Conservation (phyloP, 1,140 invertebrate species). For the Trypoxylus dichotomus region DNA sequence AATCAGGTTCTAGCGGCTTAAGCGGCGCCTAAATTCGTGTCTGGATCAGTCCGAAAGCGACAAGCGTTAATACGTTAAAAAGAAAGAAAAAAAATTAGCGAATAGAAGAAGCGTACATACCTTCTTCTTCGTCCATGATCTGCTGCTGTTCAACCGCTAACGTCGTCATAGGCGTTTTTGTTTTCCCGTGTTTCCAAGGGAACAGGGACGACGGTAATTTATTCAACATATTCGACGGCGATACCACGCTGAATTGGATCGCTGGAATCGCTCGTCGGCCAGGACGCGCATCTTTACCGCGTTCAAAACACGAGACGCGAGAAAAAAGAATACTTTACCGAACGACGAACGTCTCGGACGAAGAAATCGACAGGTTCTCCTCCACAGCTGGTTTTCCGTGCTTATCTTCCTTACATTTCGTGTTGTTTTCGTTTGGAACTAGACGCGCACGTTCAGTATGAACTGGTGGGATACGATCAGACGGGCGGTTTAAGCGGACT, state of each 20-base stretch:
- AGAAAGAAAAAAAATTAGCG: background rate
- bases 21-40: background rate
- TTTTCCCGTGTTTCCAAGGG: slow-evolving; percentile 52
- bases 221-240: slow-evolving; percentile 39
- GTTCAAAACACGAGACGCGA: background rate
- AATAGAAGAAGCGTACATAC: slow-evolving; percentile 38
- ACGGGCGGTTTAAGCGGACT: no score
- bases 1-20: background rate
- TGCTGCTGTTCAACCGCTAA: slow-evolving; percentile 40
- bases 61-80: background rate
- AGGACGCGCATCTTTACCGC: background rate
- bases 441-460: no score
- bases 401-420: background rate
- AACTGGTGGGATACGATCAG: no score
- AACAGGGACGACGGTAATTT: slow-evolving; percentile 42
- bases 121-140: slow-evolving; percentile 43
- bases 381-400: background rate
- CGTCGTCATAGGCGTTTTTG: slow-evolving; percentile 37
- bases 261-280: background rate
- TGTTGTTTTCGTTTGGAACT: no score
- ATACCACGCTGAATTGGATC: background rate
- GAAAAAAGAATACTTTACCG: background rate
- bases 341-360: background rate
- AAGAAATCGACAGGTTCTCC: background rate
- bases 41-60: background rate